Conservation (phyloP, 2,113 vertebrate genomes). For the Sphyrna mokarran region DNA sequence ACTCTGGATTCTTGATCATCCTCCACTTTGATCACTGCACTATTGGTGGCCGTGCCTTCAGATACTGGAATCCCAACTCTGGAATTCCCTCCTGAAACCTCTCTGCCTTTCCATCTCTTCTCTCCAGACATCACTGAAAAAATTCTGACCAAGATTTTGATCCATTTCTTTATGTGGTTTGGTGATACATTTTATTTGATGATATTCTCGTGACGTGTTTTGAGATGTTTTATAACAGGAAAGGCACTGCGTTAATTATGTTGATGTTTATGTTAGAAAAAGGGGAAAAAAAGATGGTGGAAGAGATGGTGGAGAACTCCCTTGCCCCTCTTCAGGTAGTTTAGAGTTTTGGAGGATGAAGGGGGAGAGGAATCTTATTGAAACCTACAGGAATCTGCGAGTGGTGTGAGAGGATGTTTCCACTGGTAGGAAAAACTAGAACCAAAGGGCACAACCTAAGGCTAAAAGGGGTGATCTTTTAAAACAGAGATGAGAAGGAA, state of each 20-base stretch:
- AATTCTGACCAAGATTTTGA: background rate
- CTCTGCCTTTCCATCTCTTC: too few relatives aligned
- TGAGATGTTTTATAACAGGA: background rate
- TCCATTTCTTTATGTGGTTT: background rate
- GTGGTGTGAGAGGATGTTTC: too few relatives aligned
- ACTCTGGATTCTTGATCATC: background rate
- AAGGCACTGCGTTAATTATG: background rate
- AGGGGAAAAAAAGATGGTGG: background rate
- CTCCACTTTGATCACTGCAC: background rate
- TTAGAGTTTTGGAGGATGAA: too few relatives aligned
- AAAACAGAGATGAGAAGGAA: too few relatives aligned
- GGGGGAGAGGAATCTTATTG: too few relatives aligned
- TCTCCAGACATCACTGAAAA: too few relatives aligned
- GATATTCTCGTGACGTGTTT: background rate
- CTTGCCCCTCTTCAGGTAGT: background rate
- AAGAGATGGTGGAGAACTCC: background rate
- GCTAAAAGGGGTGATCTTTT: too few relatives aligned
- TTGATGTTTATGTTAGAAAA: background rate
- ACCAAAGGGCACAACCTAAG: too few relatives aligned
- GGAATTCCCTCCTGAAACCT: background rate
- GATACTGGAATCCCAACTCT: background rate
- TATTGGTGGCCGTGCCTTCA: too few relatives aligned
- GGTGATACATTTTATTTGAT: too few relatives aligned
- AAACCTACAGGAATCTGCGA: too few relatives aligned
- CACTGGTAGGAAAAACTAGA: too few relatives aligned